Evolutionary conservation across 2,797 vertebrate genomes (phyloP), one percentile per base, ranked within the genome.

Genomic region (Neosilurus hyrtlii): DNA sequence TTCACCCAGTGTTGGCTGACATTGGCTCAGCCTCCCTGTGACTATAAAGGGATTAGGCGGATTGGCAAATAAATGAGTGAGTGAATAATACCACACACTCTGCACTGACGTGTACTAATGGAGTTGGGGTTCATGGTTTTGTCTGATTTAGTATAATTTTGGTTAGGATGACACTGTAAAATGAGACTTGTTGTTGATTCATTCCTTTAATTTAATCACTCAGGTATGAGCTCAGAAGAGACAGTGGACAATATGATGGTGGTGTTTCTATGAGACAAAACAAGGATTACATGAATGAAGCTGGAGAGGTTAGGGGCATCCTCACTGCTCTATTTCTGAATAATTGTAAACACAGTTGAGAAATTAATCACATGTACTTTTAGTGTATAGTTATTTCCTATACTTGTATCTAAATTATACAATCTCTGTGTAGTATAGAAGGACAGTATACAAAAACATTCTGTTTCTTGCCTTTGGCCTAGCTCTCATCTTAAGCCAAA

Each of bases 151-250:
- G 9, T 61, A 61, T 20, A 61, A 9, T 14, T 59, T n/a, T n/a
- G 0, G 14, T 51, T 61, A 73, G 11, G 43, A 4, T 4, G 15
- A 57, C 59, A 37, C 15, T 37, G 9, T 72, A 74, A 77, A 22
- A 63, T 26, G n/a, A 49, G 8, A 63, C 4, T 63, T 51, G 6
- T 59, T 1, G 7, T 11, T 72, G 24, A 72, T 72, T 16, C 20
- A 75, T 59, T 63, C 8, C 15, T 80, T 37, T 51, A 35, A 24
- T 20, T 57, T 12, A 37, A 18, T 14, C 43, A 24, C 4, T 18
- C 67, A 94, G 94, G 80, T 88, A 87, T 80, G 88, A 88, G 72
- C 87, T 88, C 37, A 82, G 75, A 78, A 88, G 82, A 73, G 89
- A 87, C 24, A 79, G 37, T 74, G 84, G 85, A 59, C 89, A 86